phyloP scores from a whole-genome alignment of 2,113 vertebrate species.

The Nematolebias whitei region DNA sequence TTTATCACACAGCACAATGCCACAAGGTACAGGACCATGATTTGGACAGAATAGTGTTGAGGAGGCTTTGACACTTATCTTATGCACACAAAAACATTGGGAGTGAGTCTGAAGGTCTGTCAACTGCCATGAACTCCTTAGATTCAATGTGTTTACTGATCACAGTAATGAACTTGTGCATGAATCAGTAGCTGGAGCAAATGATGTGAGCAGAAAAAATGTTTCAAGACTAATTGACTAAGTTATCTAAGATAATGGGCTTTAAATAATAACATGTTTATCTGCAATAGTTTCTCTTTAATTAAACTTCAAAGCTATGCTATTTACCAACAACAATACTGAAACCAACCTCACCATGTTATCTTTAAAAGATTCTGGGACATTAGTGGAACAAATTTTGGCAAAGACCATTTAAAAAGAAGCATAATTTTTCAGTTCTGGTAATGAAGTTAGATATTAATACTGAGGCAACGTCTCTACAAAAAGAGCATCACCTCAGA shows the following conservation, averaged over 20 bases:
- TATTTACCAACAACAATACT: neutral
- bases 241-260: too few relatives aligned
- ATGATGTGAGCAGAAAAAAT: neutral
- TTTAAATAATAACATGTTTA: too few relatives aligned
- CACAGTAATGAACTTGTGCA: constrained; percentile 33
- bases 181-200: constrained; percentile 15
- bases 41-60: too few relatives aligned
- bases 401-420: too few relatives aligned
- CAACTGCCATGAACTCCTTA: neutral
- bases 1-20: too few relatives aligned
- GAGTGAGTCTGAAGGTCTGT: constrained; percentile 6
- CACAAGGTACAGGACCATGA: too few relatives aligned
- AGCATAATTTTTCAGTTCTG: neutral
- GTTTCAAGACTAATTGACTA: too few relatives aligned
- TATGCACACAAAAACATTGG: neutral
- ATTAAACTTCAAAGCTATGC: neutral
- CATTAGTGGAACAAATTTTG: too few relatives aligned
- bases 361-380: too few relatives aligned
- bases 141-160: constrained; percentile 29
- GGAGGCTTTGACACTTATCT: too few relatives aligned
- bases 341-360: too few relatives aligned
- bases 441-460: neutral
- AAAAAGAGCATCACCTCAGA: neutral
- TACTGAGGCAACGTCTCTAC: neutral
- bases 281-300: too few relatives aligned